Conservation (phyloP, 2,888 invertebrate species). For the Drosophila histrio region DNA sequence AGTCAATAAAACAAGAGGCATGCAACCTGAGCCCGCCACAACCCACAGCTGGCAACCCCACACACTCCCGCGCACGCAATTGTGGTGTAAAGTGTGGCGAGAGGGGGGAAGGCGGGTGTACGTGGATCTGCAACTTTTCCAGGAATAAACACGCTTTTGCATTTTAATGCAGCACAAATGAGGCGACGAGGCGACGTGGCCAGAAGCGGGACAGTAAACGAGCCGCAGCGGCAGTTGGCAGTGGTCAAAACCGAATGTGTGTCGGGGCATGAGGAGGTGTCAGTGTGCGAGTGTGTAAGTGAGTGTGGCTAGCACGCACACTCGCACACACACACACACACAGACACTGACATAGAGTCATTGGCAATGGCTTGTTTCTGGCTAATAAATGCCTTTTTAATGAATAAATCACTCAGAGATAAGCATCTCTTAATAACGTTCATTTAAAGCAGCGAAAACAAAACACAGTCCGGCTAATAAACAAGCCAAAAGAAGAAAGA, state of each 20-base stretch:
- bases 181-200: slow-evolving; percentile 51
- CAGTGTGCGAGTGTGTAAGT: slow-evolving; percentile 46
- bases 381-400: slow-evolving; percentile 84
- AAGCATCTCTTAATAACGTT: slow-evolving; percentile 84
- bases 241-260: slow-evolving; percentile 47
- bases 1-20: slow-evolving; percentile 62
- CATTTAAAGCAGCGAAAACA: slow-evolving; percentile 81
- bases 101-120: background rate
- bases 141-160: slow-evolving; percentile 82
- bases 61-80: slow-evolving; percentile 14
- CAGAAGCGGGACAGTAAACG: slow-evolving; percentile 48
- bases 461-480: slow-evolving; percentile 64
- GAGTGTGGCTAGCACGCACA: slow-evolving; percentile 51
- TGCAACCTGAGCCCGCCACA: too few species aligned
- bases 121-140: slow-evolving; percentile 72
- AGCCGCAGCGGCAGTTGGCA: slow-evolving; percentile 38
- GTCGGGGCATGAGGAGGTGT: slow-evolving; percentile 57
- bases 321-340: slow-evolving; percentile 13
- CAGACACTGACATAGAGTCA: slow-evolving; percentile 9
- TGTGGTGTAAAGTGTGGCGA: background rate
- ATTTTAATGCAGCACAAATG: slow-evolving; percentile 78
- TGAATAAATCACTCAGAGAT: slow-evolving; percentile 84
- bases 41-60: slow-evolving; percentile 6
- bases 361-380: slow-evolving; percentile 73
- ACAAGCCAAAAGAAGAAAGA: slow-evolving; percentile 40